Evolutionary conservation across 2,113 vertebrate species (phyloP).

Genomic region (Haemorhous mexicanus): DNA sequence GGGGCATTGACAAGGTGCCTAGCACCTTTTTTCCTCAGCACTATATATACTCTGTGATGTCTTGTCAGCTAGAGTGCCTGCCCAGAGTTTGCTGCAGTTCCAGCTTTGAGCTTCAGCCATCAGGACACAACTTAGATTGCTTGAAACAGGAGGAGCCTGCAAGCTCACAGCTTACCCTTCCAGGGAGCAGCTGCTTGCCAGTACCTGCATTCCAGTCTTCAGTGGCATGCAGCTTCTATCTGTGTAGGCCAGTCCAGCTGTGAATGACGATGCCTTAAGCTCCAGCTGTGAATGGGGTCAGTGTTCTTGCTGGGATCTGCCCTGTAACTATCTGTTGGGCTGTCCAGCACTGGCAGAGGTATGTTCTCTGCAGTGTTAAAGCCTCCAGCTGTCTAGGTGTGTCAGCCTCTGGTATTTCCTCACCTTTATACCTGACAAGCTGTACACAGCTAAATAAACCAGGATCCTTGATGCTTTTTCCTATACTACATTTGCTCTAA

Average conservation of each 20-base stretch:
- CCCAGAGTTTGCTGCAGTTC: not conserved
- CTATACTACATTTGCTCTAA: not conserved
- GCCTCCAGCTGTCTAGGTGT: conserved; percentile 20
- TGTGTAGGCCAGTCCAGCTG: not conserved
- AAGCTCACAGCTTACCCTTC: not conserved
- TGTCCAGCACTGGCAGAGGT: not conserved
- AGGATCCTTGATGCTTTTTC: not conserved
- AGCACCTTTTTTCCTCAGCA: conserved; percentile 5
- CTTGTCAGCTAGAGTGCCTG: not conserved
- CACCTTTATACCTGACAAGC: conserved; percentile 40
- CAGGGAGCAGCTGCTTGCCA: conserved; percentile 35
- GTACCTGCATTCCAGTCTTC: conserved; percentile 43
- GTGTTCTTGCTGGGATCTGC: conserved; percentile 41
- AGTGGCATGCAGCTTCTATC: conserved; percentile 38
- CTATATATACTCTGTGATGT: not conserved
- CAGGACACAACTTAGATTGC: not conserved
- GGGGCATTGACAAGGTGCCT: conserved; percentile 17
- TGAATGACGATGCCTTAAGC: not conserved
- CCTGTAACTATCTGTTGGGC: not conserved
- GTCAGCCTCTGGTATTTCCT: conserved; percentile 46
- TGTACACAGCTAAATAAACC: conserved; percentile 8
- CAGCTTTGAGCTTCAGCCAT: conserved; percentile 29
- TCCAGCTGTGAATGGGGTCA: conserved; percentile 36
- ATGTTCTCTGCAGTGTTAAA: not conserved
- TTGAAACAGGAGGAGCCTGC: not conserved